Base-by-base conservation (phyloP, 1,140 invertebrate species). In the Trichogramma pretiosum region DNA sequence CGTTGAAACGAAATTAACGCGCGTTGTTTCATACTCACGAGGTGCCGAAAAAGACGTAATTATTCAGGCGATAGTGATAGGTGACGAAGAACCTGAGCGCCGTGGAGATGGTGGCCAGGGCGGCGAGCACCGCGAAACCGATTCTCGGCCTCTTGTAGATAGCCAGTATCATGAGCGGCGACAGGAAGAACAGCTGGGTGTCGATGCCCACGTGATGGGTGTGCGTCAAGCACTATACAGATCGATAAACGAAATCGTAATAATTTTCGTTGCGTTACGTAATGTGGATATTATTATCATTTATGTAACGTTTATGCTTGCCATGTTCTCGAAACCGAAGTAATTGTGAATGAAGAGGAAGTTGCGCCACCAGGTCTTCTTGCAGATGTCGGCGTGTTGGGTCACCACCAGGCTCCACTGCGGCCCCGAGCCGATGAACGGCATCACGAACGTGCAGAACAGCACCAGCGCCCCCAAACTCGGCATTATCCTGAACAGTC, bases 181-280 rank as follows among this genome's bases (percentile, higher is more conserved):
- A 81, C 3, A 85, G 56, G 0, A 80, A 62, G 59, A 89, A 90
- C 11, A 91, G 71, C 68, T 90, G 86, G 45, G 85, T 88, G 57
- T 93, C 89, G 56, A 90, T 89, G 9, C 87, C 87, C 45, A 92
- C 41, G 50, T 84, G 82, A 61, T 84, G 82, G 0, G 81, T 84
- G 44, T 84, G 81, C 1, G 81, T 83, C 14, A 84, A 59, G 56
- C 82, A 84, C 79, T 81, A 28, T 11, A 11, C n/a, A n/a, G 56
- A 21, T 73, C 76, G 34, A 55, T 37, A 34, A 48, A 54, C 48
- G 36, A 53, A 42, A 37, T 11, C 24, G 17, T 17, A 39, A 28
- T 44, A 50, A 40, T 30, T n/a, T n/a, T n/a, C n/a, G n/a, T n/a
- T n/a, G n/a, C n/a, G n/a, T n/a, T n/a, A n/a, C n/a, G n/a, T n/a